Conservation (phyloP, 2,888 invertebrate genomes). For the Volucella inanis region DNA sequence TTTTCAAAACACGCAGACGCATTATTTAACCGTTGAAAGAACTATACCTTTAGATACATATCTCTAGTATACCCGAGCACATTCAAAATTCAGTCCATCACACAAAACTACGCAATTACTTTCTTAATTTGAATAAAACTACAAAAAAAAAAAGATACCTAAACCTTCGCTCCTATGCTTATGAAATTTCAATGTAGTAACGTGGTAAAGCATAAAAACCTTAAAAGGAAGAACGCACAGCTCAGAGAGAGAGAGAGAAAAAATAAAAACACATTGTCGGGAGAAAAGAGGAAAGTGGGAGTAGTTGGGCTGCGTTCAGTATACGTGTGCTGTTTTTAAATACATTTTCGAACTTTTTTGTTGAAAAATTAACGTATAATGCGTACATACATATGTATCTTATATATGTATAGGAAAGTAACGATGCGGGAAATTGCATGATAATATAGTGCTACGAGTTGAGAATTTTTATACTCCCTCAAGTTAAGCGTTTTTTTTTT, state of each 20-base stretch:
- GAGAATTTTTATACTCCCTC: constrained; percentile 67
- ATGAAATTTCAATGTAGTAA: constrained; percentile 67
- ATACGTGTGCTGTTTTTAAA: constrained; percentile 69
- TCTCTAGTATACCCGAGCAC: constrained; percentile 3
- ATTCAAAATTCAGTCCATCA: constrained; percentile 49
- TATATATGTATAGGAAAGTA: constrained; percentile 34
- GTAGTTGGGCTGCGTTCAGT: constrained; percentile 29
- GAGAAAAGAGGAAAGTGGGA: constrained; percentile 57
- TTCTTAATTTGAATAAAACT: constrained; percentile 69
- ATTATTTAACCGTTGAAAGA: constrained; percentile 25
- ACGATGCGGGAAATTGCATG: constrained; percentile 74
- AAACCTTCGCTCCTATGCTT: constrained; percentile 39
- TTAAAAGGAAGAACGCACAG: constrained; percentile 46
- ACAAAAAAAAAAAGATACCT: constrained; percentile 4
- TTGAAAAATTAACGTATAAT: constrained; percentile 24
- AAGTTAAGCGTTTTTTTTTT: constrained; percentile 40
- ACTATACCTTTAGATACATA: background rate
- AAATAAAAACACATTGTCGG: constrained; percentile 49
- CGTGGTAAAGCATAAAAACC: constrained; percentile 39
- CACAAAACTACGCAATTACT: constrained; percentile 52
- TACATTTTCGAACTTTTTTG: constrained; percentile 1
- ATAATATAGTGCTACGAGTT: constrained; percentile 74
- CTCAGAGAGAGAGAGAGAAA: background rate
- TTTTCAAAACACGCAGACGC: background rate
- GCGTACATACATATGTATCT: constrained; percentile 11